A percentile compares a stretch with the other conserved stretches of the same genome.
Evolutionary conservation across 2,797 vertebrate species (phyloP).

Genomic region (Jordanella pulchra): DNA sequence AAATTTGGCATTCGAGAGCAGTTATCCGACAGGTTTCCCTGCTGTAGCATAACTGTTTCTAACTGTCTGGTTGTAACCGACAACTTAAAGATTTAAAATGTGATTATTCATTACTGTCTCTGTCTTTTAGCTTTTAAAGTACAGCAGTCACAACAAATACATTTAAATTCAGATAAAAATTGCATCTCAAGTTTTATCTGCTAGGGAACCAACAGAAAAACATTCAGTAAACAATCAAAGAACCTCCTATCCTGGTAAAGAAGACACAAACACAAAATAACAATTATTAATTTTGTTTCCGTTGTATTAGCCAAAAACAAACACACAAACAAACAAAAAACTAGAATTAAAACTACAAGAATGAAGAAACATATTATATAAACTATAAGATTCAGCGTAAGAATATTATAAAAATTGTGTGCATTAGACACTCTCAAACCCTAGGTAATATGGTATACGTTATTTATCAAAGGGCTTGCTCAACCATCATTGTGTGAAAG

Average conservation of each 20-base stretch:
- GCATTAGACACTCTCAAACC: not conserved
- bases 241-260: not conserved
- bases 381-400: too few species aligned
- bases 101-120: too few species aligned
- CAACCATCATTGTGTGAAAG: slow-evolving; percentile 24
- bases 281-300: not conserved
- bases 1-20: too few species aligned
- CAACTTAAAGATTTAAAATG: too few species aligned
- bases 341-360: not conserved
- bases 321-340: not conserved
- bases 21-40: too few species aligned
- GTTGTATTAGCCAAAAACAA: not conserved
- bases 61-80: too few species aligned
- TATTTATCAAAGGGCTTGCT: not conserved
- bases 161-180: not conserved
- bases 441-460: not conserved
- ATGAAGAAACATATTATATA: not conserved
- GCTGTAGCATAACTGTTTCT: too few species aligned
- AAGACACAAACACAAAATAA: not conserved
- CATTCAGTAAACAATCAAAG: slow-evolving; percentile 31
- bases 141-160: too few species aligned
- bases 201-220: slow-evolving; percentile 18
- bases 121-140: too few species aligned
- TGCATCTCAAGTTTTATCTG: slow-evolving; percentile 10
- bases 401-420: not conserved